Percentiles rank a stretch among this genome's conserved stretches.
Evolutionary conservation across 2,797 vertebrate species (phyloP).

Genomic region (Typhlichthys eigenmanni): DNA sequence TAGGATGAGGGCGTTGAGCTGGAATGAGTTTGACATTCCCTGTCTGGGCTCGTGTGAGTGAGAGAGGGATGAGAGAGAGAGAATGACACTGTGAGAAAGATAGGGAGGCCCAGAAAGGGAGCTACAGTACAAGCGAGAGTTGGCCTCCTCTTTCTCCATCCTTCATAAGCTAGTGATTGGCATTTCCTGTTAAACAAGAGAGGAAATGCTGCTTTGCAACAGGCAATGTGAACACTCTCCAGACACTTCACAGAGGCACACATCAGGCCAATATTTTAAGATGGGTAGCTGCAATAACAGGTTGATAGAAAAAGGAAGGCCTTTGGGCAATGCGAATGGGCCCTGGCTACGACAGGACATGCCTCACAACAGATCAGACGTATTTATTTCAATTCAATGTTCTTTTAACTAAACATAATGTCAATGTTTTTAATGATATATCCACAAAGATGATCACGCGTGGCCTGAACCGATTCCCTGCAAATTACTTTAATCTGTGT

Average conservation of each 20-base stretch:
- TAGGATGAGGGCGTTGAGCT: constrained; percentile 53
- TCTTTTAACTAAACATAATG: too few species aligned
- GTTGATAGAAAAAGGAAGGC: constrained; percentile 18
- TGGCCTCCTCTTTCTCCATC: constrained; percentile 31
- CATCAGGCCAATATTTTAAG: constrained; percentile 52
- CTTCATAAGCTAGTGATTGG: constrained; percentile 46
- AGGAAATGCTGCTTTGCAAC: constrained; percentile 32
- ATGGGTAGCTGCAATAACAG: constrained; percentile 11
- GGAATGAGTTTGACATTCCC: constrained; percentile 50
- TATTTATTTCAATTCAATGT: too few species aligned
- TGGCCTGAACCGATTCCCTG: too few species aligned
- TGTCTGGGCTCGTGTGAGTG: constrained; percentile 39
- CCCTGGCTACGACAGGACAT: constrained; percentile 13
- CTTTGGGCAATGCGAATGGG: constrained; percentile 16
- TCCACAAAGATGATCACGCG: too few species aligned
- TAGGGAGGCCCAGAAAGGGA: background rate
- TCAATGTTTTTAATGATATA: too few species aligned
- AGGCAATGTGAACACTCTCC: constrained; percentile 34
- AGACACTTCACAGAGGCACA: constrained; percentile 34
- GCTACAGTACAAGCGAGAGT: constrained; percentile 4
- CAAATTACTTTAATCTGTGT: too few species aligned
- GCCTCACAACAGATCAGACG: background rate
- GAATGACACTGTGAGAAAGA: constrained; percentile 20
- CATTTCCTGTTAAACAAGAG: constrained; percentile 26
- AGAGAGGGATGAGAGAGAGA: constrained; percentile 14